These are phyloP conservation scores for Argyresthia goedartella DNA, from an alignment of 2,888 invertebrate species.

Conservation along the genomic window DNA sequence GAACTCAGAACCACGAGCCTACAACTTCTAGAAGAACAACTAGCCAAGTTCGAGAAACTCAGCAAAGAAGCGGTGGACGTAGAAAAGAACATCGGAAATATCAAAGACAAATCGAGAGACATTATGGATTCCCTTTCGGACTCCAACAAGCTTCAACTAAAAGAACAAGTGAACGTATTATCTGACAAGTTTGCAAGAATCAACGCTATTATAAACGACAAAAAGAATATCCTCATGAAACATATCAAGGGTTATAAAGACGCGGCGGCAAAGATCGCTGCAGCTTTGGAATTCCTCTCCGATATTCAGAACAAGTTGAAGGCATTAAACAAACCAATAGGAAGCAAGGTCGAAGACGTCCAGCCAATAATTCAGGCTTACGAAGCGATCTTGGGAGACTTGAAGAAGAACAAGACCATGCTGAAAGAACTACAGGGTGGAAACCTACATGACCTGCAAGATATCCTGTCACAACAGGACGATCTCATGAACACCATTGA, in stretches of 20 bases:
- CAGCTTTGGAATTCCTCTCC: conserved; percentile 83
- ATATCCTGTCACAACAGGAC: conserved; percentile 85
- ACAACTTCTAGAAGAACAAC: conserved; percentile 87
- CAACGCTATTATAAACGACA: conserved; percentile 80
- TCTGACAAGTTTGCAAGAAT: conserved; percentile 84
- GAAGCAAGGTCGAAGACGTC: conserved; percentile 90
- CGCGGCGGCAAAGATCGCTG: conserved; percentile 83
- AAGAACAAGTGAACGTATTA: conserved; percentile 83
- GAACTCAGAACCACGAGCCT: conserved; percentile 85
- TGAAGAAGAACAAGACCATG: conserved; percentile 84
- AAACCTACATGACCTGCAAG: conserved; percentile 83
- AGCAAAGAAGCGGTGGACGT: conserved; percentile 80
- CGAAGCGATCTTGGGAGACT: conserved; percentile 81
- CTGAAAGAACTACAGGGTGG: conserved; percentile 82
- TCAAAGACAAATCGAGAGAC: conserved; percentile 83
- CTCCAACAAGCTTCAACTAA: conserved; percentile 86
- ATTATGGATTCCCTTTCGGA: conserved; percentile 86
- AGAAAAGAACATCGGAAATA: conserved; percentile 78
- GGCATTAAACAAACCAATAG: conserved; percentile 87
- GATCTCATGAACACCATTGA: conserved; percentile 88
- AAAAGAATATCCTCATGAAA: conserved; percentile 79
- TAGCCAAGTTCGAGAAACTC: conserved; percentile 86
- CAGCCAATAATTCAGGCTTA: conserved; percentile 84
- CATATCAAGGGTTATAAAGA: conserved; percentile 86
- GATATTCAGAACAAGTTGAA: conserved; percentile 87